These are phyloP conservation scores for Meriones unguiculatus DNA, from an alignment of 2,113 vertebrate genomes.

Conservation along the genomic window DNA sequence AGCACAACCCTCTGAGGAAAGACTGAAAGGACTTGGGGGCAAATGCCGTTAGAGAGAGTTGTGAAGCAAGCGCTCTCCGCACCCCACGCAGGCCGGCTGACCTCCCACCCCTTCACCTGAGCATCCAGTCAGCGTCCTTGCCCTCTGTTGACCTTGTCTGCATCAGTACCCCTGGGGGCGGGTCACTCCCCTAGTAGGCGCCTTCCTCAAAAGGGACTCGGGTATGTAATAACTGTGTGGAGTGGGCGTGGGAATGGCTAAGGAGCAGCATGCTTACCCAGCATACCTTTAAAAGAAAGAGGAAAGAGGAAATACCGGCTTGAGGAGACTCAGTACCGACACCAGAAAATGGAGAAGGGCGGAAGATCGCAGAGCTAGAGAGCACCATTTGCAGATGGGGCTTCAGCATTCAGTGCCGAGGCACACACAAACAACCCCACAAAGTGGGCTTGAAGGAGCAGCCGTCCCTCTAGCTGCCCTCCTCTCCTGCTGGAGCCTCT, in stretches of 20 bases:
- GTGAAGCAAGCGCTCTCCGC: not conserved
- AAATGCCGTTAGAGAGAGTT: not conserved
- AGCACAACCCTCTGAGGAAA: not conserved
- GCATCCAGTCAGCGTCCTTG: not conserved
- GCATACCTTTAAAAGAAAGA: too few relatives aligned
- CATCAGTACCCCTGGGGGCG: not conserved
- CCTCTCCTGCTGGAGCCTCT: not conserved
- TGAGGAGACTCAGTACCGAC: too few relatives aligned
- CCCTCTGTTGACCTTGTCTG: not conserved
- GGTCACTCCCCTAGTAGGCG: not conserved
- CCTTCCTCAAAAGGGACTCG: not conserved
- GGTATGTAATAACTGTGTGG: not conserved
- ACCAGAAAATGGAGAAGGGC: not conserved
- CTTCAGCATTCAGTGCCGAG: not conserved
- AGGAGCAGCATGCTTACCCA: not conserved
- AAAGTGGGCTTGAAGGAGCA: not conserved
- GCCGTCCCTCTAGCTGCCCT: not conserved
- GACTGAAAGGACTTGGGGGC: not conserved
- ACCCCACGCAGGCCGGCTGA: not conserved
- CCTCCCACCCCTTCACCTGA: not conserved
- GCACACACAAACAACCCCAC: constrained; percentile 1
- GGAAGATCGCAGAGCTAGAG: not conserved
- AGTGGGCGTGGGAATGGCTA: not conserved
- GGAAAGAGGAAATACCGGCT: not conserved
- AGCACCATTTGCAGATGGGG: not conserved